phyloP scores from a whole-genome alignment of 2,888 invertebrate genomes.

The Mesorhabditis spiculigera region DNA sequence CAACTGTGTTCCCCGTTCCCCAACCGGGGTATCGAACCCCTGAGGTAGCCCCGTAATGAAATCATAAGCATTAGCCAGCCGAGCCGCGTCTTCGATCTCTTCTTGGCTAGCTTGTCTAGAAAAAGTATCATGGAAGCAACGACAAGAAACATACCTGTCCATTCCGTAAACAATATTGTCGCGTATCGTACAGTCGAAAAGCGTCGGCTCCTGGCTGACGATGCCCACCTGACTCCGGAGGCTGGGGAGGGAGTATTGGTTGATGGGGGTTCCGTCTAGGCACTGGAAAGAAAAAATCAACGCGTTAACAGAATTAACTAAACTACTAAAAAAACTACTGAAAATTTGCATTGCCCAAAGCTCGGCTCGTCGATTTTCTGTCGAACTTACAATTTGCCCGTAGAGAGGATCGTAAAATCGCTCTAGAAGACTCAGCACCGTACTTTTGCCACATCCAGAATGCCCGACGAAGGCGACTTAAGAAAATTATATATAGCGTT shows the following conservation, averaged over 20 bases:
- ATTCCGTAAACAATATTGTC: conserved; percentile 82
- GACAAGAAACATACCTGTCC: conserved; percentile 36
- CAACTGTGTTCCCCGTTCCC: conserved; percentile 61
- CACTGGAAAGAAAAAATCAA: not conserved
- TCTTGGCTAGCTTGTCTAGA: conserved; percentile 22
- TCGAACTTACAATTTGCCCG: conserved; percentile 67
- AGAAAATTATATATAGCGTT: not conserved
- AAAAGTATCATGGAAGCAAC: not conserved
- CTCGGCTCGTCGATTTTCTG: not conserved
- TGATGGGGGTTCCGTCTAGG: not conserved
- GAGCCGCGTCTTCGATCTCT: conserved; percentile 59
- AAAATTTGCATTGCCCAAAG: no score
- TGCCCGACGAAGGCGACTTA: conserved; percentile 52
- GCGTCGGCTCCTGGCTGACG: conserved; percentile 31
- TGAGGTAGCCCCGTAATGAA: conserved; percentile 61
- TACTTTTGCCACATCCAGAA: conserved; percentile 59
- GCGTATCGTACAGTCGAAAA: conserved; percentile 45
- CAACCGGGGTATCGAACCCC: conserved; percentile 59
- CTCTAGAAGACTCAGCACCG: conserved; percentile 66
- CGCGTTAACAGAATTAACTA: not conserved
- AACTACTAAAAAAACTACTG: no score
- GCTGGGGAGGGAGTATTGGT: not conserved
- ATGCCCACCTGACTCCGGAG: not conserved
- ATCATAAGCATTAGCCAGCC: conserved; percentile 62
- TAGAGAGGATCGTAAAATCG: conserved; percentile 77